These are phyloP conservation scores for Euborellia annulipes DNA, from an alignment of 1,140 invertebrate genomes.

Conservation along the genomic window DNA sequence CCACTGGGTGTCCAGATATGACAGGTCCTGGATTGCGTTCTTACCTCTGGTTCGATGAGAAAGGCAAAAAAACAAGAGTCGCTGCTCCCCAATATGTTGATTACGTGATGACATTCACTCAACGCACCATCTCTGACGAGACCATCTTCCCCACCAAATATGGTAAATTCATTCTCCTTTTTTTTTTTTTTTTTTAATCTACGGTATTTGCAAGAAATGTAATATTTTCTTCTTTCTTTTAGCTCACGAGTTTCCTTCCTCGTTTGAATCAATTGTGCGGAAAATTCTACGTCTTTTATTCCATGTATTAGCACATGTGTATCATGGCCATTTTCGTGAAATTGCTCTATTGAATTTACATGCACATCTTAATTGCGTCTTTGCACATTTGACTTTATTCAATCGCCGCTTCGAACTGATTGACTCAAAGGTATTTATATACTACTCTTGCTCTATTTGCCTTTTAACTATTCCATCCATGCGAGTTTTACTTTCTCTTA, in stretches of 20 bases:
- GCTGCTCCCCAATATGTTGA: conserved; percentile 96
- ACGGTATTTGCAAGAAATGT: background rate
- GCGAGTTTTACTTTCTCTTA: too few relatives aligned
- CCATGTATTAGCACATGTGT: conserved; percentile 94
- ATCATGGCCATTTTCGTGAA: conserved; percentile 94
- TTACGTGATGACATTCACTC: conserved; percentile 95
- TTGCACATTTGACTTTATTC: conserved; percentile 85
- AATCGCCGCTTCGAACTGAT: conserved; percentile 78
- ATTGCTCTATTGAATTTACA: conserved; percentile 82
- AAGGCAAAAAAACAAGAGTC: conserved; percentile 92
- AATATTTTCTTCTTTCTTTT: conserved; percentile 24
- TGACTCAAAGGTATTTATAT: conserved; percentile 58
- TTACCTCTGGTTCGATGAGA: conserved; percentile 97
- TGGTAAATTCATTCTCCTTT: conserved; percentile 41
- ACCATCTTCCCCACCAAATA: conserved; percentile 96
- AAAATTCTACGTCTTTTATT: conserved; percentile 92
- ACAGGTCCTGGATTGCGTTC: conserved; percentile 84
- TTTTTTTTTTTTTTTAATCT: too few relatives aligned
- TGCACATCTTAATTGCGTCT: conserved; percentile 88
- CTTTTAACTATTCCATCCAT: too few relatives aligned
- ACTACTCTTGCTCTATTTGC: too few relatives aligned
- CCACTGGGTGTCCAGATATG: conserved; percentile 87
- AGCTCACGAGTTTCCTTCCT: conserved; percentile 90
- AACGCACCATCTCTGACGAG: conserved; percentile 94
- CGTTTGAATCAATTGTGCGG: conserved; percentile 86